phyloP scores from a whole-genome alignment of 2,797 vertebrate genomes.

The Spea hammondii region DNA sequence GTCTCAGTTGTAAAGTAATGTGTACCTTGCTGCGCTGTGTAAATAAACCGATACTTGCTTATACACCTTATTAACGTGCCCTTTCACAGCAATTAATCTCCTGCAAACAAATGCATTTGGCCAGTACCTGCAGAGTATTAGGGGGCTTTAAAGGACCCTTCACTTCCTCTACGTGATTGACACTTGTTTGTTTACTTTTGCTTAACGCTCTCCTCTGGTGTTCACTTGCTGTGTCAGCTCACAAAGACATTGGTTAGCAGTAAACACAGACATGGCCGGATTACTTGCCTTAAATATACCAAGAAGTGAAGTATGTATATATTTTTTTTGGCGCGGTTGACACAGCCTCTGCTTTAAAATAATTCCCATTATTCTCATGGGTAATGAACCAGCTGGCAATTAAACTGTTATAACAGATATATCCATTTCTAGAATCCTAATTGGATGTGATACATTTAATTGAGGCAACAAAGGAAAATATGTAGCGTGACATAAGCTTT shows the following conservation, averaged over 20 bases:
- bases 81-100: not conserved
- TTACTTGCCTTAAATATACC: slow-evolving; percentile 34
- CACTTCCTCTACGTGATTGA: slow-evolving; percentile 29
- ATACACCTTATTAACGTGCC: too few relatives aligned
- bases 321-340: not conserved
- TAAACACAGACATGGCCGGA: slow-evolving; percentile 28
- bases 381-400: too few relatives aligned
- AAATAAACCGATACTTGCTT: too few relatives aligned
- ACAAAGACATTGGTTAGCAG: not conserved
- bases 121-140: not conserved
- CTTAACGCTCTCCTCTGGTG: not conserved
- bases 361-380: too few relatives aligned
- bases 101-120: not conserved
- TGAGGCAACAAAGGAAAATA: slow-evolving; percentile 13
- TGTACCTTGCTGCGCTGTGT: too few relatives aligned
- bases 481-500: not conserved
- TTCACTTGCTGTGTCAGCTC: not conserved
- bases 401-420: slow-evolving; percentile 3
- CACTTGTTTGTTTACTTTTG: slow-evolving; percentile 45
- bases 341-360: not conserved
- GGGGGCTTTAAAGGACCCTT: not conserved
- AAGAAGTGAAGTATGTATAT: slow-evolving; percentile 37
- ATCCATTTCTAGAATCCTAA: slow-evolving; percentile 10
- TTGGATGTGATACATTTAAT: slow-evolving; percentile 9
- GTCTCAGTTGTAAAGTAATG: not conserved